Conservation (phyloP, 2,888 invertebrate genomes). For the Lithophane ornitopus region DNA sequence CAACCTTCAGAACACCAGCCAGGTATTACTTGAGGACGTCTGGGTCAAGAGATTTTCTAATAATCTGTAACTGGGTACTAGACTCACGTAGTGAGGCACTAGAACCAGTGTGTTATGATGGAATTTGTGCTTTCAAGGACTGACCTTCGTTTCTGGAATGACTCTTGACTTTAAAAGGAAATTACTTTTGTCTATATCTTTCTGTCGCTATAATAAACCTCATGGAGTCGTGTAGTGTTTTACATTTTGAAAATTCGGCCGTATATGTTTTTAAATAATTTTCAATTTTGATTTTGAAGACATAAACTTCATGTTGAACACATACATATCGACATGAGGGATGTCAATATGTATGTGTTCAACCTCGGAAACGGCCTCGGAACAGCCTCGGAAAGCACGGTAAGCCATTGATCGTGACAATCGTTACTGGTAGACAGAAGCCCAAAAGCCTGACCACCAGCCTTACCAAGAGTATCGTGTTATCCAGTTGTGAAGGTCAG, state of each 20-base stretch:
- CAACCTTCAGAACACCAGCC: slow-evolving; percentile 27
- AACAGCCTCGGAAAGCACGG: no score
- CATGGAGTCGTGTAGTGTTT: neutral
- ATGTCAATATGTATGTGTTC: no score
- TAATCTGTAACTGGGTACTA: slow-evolving; percentile 28
- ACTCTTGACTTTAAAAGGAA: slow-evolving; percentile 1
- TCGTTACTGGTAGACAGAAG: no score
- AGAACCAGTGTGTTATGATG: slow-evolving; percentile 3
- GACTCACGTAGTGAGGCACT: slow-evolving; percentile 19
- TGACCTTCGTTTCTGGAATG: neutral
- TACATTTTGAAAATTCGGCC: neutral
- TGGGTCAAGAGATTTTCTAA: slow-evolving; percentile 32
- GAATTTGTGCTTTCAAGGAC: slow-evolving; percentile 11
- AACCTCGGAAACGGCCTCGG: no score
- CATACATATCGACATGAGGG: no score
- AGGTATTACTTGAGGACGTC: slow-evolving; percentile 44
- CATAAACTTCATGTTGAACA: no score
- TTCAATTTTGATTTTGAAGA: neutral
- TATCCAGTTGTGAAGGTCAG: neutral
- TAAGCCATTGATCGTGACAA: no score
- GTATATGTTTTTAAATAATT: neutral
- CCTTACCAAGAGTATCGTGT: neutral
- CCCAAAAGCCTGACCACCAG: neutral
- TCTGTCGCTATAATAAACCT: neutral
- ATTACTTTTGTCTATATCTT: neutral